A percentile compares a stretch with the other conserved stretches of the same genome.
Evolutionary conservation across 2,797 vertebrate genomes (phyloP).

Genomic region (Gorsachius magnificus): DNA sequence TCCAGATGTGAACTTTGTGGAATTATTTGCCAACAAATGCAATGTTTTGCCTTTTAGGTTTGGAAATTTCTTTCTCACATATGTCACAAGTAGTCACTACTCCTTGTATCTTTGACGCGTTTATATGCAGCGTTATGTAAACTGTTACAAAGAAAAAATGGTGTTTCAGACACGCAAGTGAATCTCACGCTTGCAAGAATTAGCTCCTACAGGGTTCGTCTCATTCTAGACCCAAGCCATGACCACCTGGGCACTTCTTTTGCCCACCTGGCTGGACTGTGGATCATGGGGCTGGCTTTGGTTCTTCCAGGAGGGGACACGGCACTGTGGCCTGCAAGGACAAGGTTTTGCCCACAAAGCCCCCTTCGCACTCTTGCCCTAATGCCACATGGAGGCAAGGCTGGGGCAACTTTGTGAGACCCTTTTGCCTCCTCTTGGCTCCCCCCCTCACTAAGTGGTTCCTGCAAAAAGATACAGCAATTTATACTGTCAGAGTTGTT

Average conservation of each 20-base stretch:
- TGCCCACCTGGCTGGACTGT: not conserved
- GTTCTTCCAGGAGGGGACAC: not conserved
- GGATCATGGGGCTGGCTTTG: not conserved
- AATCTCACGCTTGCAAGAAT: not conserved
- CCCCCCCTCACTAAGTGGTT: not conserved
- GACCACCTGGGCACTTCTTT: fast-evolving
- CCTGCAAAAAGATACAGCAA: slow-evolving; percentile 28
- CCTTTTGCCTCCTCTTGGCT: not conserved
- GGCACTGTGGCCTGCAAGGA: not conserved
- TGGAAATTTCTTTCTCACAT: not conserved
- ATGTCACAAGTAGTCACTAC: not conserved
- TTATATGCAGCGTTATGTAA: not conserved
- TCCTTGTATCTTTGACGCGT: not conserved
- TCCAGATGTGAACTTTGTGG: not conserved
- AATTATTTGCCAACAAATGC: slow-evolving; percentile 11
- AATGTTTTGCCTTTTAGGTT: not conserved
- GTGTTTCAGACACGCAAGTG: not conserved
- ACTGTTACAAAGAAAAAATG: not conserved
- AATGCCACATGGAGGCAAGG: fast-evolving
- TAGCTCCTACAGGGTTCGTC: not conserved
- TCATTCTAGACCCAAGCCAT: not conserved
- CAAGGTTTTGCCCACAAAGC: fast-evolving
- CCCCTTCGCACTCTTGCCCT: not conserved
- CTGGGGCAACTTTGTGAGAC: not conserved
- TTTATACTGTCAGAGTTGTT: not conserved